Evolutionary conservation across 2,888 invertebrate species (phyloP).

Genomic region (Tromatobia lineatoria): DNA sequence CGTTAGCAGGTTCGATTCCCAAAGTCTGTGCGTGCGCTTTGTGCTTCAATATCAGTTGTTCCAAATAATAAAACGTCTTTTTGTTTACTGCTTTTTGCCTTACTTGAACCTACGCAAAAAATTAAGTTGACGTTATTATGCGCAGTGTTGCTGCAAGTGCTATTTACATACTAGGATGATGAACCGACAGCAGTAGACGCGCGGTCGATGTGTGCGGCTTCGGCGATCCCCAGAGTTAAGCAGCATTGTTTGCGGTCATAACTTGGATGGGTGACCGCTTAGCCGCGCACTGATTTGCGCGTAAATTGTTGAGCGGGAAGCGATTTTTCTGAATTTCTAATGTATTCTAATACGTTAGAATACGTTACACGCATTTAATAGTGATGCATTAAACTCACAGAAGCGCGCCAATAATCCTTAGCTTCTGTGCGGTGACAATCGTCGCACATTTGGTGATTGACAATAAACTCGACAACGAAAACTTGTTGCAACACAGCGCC

Average conservation of each 20-base stretch:
- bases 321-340: too few species aligned
- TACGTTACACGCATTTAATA: too few species aligned
- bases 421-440: constrained; percentile 99
- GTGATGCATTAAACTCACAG: constrained; percentile 87
- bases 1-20: constrained; percentile 94
- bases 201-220: too few species aligned
- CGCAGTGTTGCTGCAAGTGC: not conserved
- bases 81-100: constrained; percentile 96
- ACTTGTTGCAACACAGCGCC: constrained; percentile 97
- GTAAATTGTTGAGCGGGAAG: too few species aligned
- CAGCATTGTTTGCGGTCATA: too few species aligned
- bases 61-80: constrained; percentile 98
- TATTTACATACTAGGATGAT: not conserved
- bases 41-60: constrained; percentile 98
- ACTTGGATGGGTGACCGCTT: too few species aligned
- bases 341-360: too few species aligned
- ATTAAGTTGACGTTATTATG: not conserved
- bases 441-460: constrained; percentile 98
- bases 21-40: constrained; percentile 96
- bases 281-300: too few species aligned
- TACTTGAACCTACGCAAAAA: constrained; percentile 90
- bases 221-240: too few species aligned
- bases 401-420: constrained; percentile 98
- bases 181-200: too few species aligned
- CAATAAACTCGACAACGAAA: constrained; percentile 96